phyloP scores from a whole-genome alignment of 2,113 vertebrate genomes.

The Oncorhynchus nerka region DNA sequence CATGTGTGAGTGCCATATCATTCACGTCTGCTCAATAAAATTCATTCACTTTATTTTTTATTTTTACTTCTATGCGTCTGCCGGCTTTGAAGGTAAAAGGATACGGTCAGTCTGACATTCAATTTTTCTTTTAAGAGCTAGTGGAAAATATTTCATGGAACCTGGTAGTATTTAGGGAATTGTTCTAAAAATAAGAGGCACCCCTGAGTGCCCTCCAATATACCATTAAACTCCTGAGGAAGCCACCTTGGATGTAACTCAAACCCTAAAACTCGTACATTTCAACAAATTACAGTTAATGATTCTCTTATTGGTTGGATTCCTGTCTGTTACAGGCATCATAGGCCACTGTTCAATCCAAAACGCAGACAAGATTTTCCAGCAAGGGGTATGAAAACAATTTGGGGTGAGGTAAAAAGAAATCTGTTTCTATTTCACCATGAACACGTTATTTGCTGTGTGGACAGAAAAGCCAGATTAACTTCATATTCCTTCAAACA shows the following conservation, averaged over 20 bases:
- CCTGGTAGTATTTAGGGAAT: slow-evolving; percentile 62
- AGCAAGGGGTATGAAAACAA: too few relatives aligned
- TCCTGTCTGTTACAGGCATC: slow-evolving; percentile 2
- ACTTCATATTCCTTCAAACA: too few relatives aligned
- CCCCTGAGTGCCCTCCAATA: not conserved
- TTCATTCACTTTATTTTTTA: slow-evolving; percentile 3
- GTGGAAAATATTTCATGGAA: slow-evolving; percentile 65
- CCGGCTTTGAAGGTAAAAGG: slow-evolving; percentile 37
- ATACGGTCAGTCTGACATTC: slow-evolving; percentile 14
- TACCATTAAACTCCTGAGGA: slow-evolving; percentile 47
- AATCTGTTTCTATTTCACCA: too few relatives aligned
- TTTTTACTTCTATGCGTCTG: slow-evolving; percentile 23
- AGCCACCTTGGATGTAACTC: slow-evolving; percentile 54
- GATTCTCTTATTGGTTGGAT: slow-evolving; percentile 20
- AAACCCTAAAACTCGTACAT: slow-evolving; percentile 44
- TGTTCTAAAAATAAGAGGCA: slow-evolving; percentile 65
- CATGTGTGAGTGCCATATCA: slow-evolving; percentile 35
- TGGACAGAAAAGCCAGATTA: too few relatives aligned
- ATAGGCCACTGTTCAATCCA: not conserved
- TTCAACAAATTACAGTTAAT: slow-evolving; percentile 51
- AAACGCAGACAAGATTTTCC: not conserved
- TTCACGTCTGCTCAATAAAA: slow-evolving; percentile 35
- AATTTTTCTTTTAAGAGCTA: slow-evolving; percentile 52
- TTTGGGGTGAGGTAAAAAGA: too few relatives aligned
- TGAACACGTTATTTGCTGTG: too few relatives aligned